These are phyloP conservation scores for Calyptomena viridis DNA, from an alignment of 2,113 vertebrate species.

Conservation along the genomic window DNA sequence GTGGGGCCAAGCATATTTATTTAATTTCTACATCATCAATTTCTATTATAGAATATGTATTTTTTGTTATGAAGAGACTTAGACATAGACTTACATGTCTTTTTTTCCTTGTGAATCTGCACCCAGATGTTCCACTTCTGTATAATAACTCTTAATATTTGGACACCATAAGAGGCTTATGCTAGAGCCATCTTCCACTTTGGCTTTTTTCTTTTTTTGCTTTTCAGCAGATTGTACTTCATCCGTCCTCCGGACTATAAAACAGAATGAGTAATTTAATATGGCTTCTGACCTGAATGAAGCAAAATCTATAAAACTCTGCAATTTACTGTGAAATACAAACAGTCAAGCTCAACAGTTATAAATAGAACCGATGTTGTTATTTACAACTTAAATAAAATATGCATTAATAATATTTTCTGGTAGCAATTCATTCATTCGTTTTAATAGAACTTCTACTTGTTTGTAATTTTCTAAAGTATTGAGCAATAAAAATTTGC, in stretches of 20 bases:
- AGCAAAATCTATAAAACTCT: background rate
- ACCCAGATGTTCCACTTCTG: background rate
- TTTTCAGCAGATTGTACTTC: constrained; percentile 7
- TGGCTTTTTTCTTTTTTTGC: background rate
- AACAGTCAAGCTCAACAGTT: background rate
- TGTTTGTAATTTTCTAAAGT: background rate
- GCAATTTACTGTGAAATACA: background rate
- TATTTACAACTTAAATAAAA: background rate
- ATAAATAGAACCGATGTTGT: background rate
- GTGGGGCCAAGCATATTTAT: background rate
- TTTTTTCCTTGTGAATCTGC: background rate
- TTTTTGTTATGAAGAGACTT: background rate
- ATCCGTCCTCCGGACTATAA: constrained; percentile 48
- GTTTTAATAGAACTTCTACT: background rate
- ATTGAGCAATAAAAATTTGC: background rate
- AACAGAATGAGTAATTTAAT: constrained; percentile 20
- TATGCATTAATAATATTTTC: background rate
- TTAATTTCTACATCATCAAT: background rate
- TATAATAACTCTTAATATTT: background rate
- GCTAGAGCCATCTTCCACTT: background rate
- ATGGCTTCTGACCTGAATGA: background rate
- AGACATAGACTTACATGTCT: background rate
- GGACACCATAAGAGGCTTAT: background rate
- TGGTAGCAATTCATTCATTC: background rate
- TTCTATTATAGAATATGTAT: background rate